Percentiles rank a stretch among this genome's conserved stretches.
Conservation (phyloP, 2,113 vertebrate genomes). For the Phalacrocorax pelagicus region DNA sequence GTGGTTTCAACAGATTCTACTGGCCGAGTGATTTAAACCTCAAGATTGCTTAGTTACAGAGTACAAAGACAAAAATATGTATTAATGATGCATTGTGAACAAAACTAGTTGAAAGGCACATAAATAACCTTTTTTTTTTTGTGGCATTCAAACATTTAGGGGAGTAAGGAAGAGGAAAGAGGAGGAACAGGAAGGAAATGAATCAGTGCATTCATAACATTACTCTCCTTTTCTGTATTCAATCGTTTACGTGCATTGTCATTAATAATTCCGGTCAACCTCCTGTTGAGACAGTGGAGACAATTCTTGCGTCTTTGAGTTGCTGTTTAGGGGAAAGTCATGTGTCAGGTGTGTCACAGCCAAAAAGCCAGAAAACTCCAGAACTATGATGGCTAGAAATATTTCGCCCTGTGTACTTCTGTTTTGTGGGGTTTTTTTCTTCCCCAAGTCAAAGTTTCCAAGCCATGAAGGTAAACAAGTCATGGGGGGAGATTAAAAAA, state of each 20-base stretch:
- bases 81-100: constrained; percentile 1
- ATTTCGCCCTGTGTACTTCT: not conserved
- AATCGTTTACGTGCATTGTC: not conserved
- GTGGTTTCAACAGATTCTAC: not conserved
- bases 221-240: not conserved
- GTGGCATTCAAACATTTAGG: not conserved
- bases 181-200: constrained; percentile 54
- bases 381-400: not conserved
- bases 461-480: not conserved
- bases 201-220: constrained; percentile 17
- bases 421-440: not conserved
- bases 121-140: not conserved
- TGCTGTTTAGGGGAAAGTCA: not conserved
- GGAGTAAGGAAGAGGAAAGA: constrained; percentile 33
- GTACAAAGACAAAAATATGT: not conserved
- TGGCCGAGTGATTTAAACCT: not conserved
- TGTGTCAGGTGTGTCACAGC: not conserved
- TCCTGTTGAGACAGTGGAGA: not conserved
- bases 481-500: not conserved
- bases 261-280: not conserved
- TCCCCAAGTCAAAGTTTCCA: not conserved
- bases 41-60: not conserved
- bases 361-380: not conserved
- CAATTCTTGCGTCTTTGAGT: not conserved
- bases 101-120: not conserved